Conservation (phyloP, 2,113 vertebrate species). For the Embiotoca jacksoni region DNA sequence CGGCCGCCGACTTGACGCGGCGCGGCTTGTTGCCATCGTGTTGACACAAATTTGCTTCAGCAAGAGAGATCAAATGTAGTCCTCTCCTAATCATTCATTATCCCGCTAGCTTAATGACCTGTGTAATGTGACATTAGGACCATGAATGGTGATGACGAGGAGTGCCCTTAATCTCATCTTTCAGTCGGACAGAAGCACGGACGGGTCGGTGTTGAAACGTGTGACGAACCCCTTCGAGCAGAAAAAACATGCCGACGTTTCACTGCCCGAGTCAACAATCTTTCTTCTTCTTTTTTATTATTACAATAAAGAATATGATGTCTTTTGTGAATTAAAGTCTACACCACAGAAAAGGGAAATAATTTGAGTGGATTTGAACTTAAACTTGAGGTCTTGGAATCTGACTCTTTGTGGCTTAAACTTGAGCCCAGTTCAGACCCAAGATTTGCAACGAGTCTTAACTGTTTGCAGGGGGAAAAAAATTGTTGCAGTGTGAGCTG, state of each 20-base stretch:
- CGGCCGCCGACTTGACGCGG: constrained; percentile 68
- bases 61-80: constrained; percentile 66
- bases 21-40: constrained; percentile 62
- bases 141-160: constrained; percentile 36
- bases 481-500: too few species aligned
- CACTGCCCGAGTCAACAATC: neutral
- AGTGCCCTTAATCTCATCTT: constrained; percentile 57
- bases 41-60: constrained; percentile 68
- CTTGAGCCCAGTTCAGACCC: too few species aligned
- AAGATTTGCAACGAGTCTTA: too few species aligned
- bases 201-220: neutral
- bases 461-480: too few species aligned
- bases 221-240: neutral
- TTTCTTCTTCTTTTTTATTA: neutral
- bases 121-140: constrained; percentile 68
- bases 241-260: neutral
- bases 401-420: neutral
- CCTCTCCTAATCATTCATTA: constrained; percentile 61
- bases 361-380: neutral
- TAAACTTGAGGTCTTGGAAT: neutral
- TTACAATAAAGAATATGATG: neutral
- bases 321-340: neutral
- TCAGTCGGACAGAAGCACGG: neutral
- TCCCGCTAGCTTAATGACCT: constrained; percentile 71
- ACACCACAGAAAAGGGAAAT: neutral